Percentiles rank a stretch among this genome's conserved stretches.
Conservation (phyloP, 2,888 invertebrate genomes). For the Nomada fucata region DNA sequence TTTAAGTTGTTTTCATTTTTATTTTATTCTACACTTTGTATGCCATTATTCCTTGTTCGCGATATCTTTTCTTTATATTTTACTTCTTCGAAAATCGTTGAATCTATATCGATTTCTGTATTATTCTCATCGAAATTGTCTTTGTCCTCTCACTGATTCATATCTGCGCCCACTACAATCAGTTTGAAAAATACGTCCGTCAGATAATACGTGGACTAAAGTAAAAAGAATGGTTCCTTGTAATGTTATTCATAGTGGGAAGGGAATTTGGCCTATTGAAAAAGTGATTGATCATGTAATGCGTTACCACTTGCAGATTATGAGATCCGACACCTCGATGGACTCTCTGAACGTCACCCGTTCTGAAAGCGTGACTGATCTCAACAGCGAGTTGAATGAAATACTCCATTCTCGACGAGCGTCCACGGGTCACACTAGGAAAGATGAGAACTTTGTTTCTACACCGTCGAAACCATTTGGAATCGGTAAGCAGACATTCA, state of each 20-base stretch:
- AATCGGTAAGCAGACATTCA: conserved; percentile 89
- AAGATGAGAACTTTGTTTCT: conserved; percentile 83
- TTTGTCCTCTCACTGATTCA: too few species aligned
- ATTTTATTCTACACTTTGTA: too few species aligned
- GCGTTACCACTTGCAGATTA: conserved; percentile 86
- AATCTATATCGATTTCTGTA: too few species aligned
- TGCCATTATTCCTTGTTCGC: too few species aligned
- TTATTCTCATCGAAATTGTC: too few species aligned
- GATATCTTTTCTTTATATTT: conserved; percentile 54
- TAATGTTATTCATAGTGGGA: too few species aligned
- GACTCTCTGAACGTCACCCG: conserved; percentile 91
- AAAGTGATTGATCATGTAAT: neutral
- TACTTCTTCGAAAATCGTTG: conserved; percentile 7
- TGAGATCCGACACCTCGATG: conserved; percentile 92
- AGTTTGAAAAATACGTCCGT: too few species aligned
- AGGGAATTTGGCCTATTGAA: neutral
- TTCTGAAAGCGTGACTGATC: conserved; percentile 93
- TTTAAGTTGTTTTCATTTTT: conserved; percentile 12
- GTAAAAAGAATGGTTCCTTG: neutral
- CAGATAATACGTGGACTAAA: too few species aligned
- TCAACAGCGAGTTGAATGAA: conserved; percentile 88
- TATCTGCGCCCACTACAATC: too few species aligned
- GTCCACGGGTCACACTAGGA: conserved; percentile 78
- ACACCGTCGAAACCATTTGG: conserved; percentile 92
- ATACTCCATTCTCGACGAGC: conserved; percentile 78